phyloP scores from a whole-genome alignment of 2,888 invertebrate genomes.

The Lycaena phlaeas region DNA sequence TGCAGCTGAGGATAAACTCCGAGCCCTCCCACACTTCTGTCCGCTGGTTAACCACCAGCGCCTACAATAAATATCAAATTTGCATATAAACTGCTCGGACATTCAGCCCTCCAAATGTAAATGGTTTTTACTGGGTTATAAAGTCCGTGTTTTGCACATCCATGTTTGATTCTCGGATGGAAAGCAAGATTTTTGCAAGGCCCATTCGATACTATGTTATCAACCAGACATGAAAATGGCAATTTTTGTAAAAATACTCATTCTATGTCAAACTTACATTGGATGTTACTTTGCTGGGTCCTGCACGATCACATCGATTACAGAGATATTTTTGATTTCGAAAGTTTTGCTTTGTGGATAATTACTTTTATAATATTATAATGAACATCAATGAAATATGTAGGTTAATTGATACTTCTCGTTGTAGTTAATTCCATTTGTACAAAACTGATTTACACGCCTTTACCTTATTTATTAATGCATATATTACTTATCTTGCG shows the following conservation, averaged over 20 bases:
- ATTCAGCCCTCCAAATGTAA: constrained; percentile 12
- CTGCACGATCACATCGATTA: too few relatives aligned
- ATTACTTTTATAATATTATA: too few relatives aligned
- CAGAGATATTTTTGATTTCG: too few relatives aligned
- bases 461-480: too few relatives aligned
- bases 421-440: too few relatives aligned
- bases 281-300: too few relatives aligned
- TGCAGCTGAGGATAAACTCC: constrained; percentile 84
- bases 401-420: too few relatives aligned
- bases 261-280: too few relatives aligned
- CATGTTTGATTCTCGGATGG: not conserved
- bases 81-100: constrained; percentile 15
- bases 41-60: constrained; percentile 52
- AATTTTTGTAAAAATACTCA: not conserved
- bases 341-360: too few relatives aligned
- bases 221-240: not conserved
- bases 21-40: constrained; percentile 78
- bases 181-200: constrained; percentile 14
- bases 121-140: constrained; percentile 17
- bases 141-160: constrained; percentile 11
- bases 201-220: constrained; percentile 7
- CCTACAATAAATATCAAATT: constrained; percentile 28
- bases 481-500: too few relatives aligned
- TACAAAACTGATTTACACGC: too few relatives aligned
- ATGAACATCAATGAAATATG: too few relatives aligned